Evolutionary conservation across 2,888 invertebrate species (phyloP), one percentile per base, ranked within the genome.

Genomic region (Eucera pruinosa): DNA sequence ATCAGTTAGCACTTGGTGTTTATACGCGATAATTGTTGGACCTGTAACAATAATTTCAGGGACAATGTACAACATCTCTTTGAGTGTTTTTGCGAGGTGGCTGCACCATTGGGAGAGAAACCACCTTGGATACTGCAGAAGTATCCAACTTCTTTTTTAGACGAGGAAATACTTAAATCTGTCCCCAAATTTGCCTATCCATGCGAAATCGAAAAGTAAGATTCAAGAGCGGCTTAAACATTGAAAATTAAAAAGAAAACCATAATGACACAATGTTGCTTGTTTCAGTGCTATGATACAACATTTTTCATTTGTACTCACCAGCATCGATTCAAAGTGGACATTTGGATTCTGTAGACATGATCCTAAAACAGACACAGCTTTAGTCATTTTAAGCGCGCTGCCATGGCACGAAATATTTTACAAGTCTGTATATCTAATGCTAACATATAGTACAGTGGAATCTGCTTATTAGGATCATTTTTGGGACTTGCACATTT

Each of bases 401-500:
- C 94, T 99, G 89, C 98, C 98, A 86, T 99, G 98, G 98, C 98
- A 98, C 92, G 98, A 98, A 93, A 96, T 96, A 89, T 99, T 99
- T 94, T 98, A 97, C 94, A 97, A 96, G 96, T 96, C 93, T 93
- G 95, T 94, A 89, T 79, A 75, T 57, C 23, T 25, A n/a, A n/a
- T n/a, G n/a, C n/a, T n/a, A n/a, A n/a, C n/a, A n/a, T n/a, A n/a
- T n/a, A n/a, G n/a, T n/a, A n/a, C n/a, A n/a, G n/a, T n/a, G n/a
- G n/a, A n/a, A n/a, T n/a, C n/a, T n/a, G n/a, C n/a, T n/a, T n/a
- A n/a, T n/a, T n/a, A n/a, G n/a, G n/a, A n/a, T n/a, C n/a, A n/a
- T n/a, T n/a, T n/a, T n/a, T n/a, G n/a, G n/a, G n/a, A n/a, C n/a
- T n/a, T n/a, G n/a, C n/a, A n/a, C n/a, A n/a, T n/a, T n/a, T n/a